These are phyloP conservation scores for Idaea biselata DNA, from an alignment of 2,888 invertebrate genomes.

Conservation along the genomic window DNA sequence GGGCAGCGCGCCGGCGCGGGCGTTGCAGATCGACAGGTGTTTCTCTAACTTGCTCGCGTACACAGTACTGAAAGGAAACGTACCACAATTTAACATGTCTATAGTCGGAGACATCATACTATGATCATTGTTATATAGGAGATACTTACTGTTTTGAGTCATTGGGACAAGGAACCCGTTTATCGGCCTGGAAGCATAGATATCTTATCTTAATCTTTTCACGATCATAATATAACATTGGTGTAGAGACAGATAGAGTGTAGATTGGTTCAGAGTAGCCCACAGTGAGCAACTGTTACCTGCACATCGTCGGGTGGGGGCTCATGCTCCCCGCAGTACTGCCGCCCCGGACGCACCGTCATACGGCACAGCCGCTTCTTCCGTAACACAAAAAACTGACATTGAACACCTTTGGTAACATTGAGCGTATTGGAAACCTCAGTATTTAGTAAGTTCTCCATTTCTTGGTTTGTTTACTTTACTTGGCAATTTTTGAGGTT, in stretches of 20 bases:
- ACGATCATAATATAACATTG: not conserved
- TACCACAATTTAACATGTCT: not conserved
- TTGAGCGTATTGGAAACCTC: not conserved
- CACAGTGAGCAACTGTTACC: slow-evolving; percentile 37
- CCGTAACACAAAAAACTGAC: slow-evolving; percentile 83
- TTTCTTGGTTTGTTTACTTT: not conserved
- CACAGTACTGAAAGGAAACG: slow-evolving; percentile 78
- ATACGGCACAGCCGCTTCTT: slow-evolving; percentile 89
- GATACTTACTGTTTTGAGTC: slow-evolving; percentile 85
- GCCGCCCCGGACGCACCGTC: slow-evolving; percentile 84
- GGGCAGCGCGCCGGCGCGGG: slow-evolving; percentile 72
- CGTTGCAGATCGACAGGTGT: slow-evolving; percentile 88
- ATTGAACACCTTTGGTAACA: slow-evolving; percentile 47
- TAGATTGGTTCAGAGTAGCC: slow-evolving; percentile 18
- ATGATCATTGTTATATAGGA: not conserved
- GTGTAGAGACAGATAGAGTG: not conserved
- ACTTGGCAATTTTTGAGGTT: not conserved
- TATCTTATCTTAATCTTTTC: slow-evolving; percentile 3
- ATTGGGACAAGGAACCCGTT: slow-evolving; percentile 85
- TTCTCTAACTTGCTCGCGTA: slow-evolving; percentile 84
- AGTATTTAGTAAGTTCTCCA: not conserved
- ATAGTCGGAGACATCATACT: not conserved
- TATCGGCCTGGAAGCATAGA: slow-evolving; percentile 55
- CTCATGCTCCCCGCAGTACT: slow-evolving; percentile 88
- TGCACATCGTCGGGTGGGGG: slow-evolving; percentile 50